Conservation (phyloP, 2,797 vertebrate genomes). For the Lindbergichthys nudifrons region DNA sequence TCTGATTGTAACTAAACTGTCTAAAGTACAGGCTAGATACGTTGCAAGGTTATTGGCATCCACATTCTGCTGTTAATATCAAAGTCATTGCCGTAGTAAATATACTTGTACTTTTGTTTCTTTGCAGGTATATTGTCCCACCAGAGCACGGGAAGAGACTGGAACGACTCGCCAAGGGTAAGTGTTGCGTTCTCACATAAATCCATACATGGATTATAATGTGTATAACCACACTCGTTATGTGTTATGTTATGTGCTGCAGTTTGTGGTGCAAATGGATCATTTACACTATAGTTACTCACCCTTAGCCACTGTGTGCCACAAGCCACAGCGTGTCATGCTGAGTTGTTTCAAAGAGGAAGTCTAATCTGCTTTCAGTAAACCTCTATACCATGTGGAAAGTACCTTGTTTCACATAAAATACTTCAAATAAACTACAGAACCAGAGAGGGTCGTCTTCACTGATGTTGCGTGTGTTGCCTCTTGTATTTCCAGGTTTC, state of each 20-base stretch:
- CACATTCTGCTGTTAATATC: background rate
- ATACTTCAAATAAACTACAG: background rate
- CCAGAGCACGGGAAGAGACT: conserved; percentile 95
- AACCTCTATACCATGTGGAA: background rate
- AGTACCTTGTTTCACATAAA: background rate
- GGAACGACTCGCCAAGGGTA: conserved; percentile 97
- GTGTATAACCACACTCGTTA: background rate
- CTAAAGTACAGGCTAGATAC: too few relatives aligned
- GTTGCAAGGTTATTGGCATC: too few relatives aligned
- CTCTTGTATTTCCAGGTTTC: conserved; percentile 86
- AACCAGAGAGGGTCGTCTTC: background rate
- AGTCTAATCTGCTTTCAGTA: conserved; percentile 2
- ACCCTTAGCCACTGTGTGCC: background rate
- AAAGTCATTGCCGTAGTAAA: background rate
- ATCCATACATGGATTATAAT: background rate
- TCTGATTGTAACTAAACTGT: too few relatives aligned
- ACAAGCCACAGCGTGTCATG: background rate
- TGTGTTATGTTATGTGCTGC: background rate
- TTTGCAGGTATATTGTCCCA: conserved; percentile 93
- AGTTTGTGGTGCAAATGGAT: background rate
- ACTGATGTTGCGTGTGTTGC: background rate
- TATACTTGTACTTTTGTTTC: conserved; percentile 5
- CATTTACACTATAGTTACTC: background rate
- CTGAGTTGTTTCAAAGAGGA: conserved; percentile 5
- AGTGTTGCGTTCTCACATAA: background rate